These are phyloP conservation scores for Kryptopterus vitreolus DNA, from an alignment of 2,797 vertebrate genomes.

Conservation along the genomic window DNA sequence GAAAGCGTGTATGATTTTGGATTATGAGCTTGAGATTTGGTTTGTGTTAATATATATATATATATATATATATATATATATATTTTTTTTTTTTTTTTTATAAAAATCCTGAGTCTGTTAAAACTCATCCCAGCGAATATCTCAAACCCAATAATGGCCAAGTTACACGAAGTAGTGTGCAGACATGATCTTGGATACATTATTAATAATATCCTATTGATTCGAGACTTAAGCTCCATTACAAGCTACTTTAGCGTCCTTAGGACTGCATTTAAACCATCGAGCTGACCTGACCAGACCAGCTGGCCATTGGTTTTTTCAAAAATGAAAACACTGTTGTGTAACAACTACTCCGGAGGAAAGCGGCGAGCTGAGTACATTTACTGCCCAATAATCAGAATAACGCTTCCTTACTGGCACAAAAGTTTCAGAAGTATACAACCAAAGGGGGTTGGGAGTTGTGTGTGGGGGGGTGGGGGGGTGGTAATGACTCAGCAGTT, in stretches of 20 bases:
- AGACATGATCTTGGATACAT: not conserved
- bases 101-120: slow-evolving; percentile 2
- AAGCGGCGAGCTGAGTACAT: not conserved
- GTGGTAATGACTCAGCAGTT: not conserved
- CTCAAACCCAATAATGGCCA: not conserved
- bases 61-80: too few relatives aligned
- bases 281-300: not conserved
- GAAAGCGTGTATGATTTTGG: not conserved
- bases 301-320: not conserved
- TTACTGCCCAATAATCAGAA: not conserved
- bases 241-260: slow-evolving; percentile 9
- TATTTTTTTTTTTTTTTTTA: too few relatives aligned
- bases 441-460: too few relatives aligned
- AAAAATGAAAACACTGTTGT: not conserved
- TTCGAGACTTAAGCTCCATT: slow-evolving; percentile 3
- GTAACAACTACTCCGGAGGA: not conserved
- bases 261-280: not conserved
- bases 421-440: not conserved
- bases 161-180: not conserved
- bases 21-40: not conserved
- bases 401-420: not conserved
- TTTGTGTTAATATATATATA: slow-evolving; percentile 3
- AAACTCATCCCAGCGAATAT: not conserved
- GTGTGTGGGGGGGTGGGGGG: too few relatives aligned
- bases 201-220: slow-evolving; percentile 12